Evolutionary conservation across 2,888 invertebrate genomes (phyloP), one percentile per base, ranked within the genome.

Genomic region (Atherix ibis): DNA sequence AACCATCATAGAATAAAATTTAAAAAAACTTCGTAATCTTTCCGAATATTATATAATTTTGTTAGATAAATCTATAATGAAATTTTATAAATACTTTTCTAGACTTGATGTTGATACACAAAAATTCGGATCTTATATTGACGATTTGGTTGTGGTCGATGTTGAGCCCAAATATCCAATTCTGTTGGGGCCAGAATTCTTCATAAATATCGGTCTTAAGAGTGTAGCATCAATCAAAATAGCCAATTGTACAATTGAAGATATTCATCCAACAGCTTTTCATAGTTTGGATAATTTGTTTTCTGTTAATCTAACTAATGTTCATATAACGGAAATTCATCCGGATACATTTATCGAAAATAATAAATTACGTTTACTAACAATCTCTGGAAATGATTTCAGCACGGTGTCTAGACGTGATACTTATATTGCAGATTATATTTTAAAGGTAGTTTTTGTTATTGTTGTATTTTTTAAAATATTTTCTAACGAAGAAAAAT

Each of bases 321-420:
- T 76, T 38, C 73, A 69, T 36, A 64, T 83, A 16, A 69, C 70
- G 38, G 64, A 66, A 35, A 63, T 83, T 31, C 71, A 78, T 44
- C 73, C 76, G 1, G 72, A 79, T 45, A 73, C 76, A 2, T 82
- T 83, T 55, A 68, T 68, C 18, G 67, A 64, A 40, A 77, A 76
- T 49, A 70, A 67, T 36, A 73, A 73, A 44, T 60, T 81, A 31
- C 67, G 71, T 35, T 63, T 75, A 31, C 54, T 83, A 12, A 75
- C 75, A 24, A 68, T 79, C 25, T 65, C 76, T 5, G 71, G 73
- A 37, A 78, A 79, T 48, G 72, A 75, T 19, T 57, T 78, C 19
- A 58, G 53, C 27, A 47, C 51, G 3, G 56, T 62, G 56, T 58
- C 58, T 26, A 31, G 39, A 12, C 40, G 37, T 10, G 34, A 28